Conservation (phyloP, 2,888 invertebrate genomes). For the Ectropis crepuscularia region DNA sequence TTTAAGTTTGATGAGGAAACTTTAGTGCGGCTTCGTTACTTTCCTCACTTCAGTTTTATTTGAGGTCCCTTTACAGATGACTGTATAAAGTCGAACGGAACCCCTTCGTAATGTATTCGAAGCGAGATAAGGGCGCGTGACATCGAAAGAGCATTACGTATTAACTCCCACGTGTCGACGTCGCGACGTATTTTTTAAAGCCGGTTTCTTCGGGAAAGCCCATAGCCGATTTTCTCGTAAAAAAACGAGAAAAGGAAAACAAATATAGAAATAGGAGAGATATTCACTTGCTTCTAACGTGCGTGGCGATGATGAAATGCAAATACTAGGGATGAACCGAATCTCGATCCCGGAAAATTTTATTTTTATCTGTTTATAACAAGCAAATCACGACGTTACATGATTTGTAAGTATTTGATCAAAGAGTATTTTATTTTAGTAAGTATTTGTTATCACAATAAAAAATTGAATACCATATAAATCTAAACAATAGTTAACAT, state of each 20-base stretch:
- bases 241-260: conserved; percentile 21
- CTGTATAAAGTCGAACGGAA: conserved; percentile 25
- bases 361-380: conserved; percentile 33
- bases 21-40: conserved; percentile 34
- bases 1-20: conserved; percentile 47
- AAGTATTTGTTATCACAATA: too few species aligned
- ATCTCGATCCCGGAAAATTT: conserved; percentile 27
- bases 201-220: conserved; percentile 20
- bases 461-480: too few species aligned
- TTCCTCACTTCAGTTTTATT: conserved; percentile 33
- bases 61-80: conserved; percentile 28
- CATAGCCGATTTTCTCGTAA: conserved; percentile 24
- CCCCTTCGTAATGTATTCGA: conserved; percentile 27
- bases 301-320: conserved; percentile 37
- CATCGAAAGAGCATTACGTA: conserved; percentile 34
- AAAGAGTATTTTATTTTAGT: too few species aligned
- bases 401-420: too few species aligned
- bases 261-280: conserved; percentile 33
- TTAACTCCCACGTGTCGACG: conserved; percentile 29
- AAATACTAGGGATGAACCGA: conserved; percentile 37
- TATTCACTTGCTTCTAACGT: conserved; percentile 22
- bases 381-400: conserved; percentile 28
- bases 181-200: conserved; percentile 31
- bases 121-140: conserved; percentile 31
- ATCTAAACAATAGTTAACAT: too few species aligned